Evolutionary conservation across 2,888 invertebrate species (phyloP), one percentile per base, ranked within the genome.

Genomic region (Drepanosiphum platanoidis): DNA sequence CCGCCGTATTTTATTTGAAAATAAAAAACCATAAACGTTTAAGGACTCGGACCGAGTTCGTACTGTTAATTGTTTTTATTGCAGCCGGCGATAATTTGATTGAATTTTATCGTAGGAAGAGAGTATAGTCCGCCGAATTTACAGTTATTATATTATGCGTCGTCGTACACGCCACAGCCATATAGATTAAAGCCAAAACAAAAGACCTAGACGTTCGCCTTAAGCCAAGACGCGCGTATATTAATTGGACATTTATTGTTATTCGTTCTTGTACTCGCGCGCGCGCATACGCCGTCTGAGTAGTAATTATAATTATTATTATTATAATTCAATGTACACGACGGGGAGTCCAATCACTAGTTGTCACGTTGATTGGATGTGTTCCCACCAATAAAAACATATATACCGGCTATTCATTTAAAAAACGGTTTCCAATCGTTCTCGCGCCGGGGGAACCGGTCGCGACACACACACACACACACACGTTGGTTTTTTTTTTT

Each of bases 181-280:
- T 32, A 36, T 18, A 27, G 18, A 39, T 78, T 22, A 39, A 15
- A 78, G 58, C 64, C 4, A 39, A 64, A 64, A 78, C 42, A 64
- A 66, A 27, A 27, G 27, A 61, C 75, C 36, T 3, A 9, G 77
- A 30, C 61, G 27, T 64, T 64, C 30, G 30, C 39, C 30, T 36
- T 27, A 61, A 42, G 78, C 27, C 64, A 11, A 30, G 30, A 42
- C 18, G 7, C 39, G 71, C 27, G 46, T 39, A 42, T 68, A 79
- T 79, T 46, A 68, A 79, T 79, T 79, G 68, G 79, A 79, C 79
- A 46, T 79, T 80, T 80, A 80, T 80, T 80, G 68, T 80, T 80
- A 18, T 80, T 80, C 11, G 13, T 52, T 79, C 32, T 3, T 42
- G n/a, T n/a, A n/a, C n/a, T n/a, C n/a, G n/a, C n/a, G n/a, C 30